Base-by-base conservation (phyloP, 2,113 vertebrate genomes). In the Thunnus maccoyii region DNA sequence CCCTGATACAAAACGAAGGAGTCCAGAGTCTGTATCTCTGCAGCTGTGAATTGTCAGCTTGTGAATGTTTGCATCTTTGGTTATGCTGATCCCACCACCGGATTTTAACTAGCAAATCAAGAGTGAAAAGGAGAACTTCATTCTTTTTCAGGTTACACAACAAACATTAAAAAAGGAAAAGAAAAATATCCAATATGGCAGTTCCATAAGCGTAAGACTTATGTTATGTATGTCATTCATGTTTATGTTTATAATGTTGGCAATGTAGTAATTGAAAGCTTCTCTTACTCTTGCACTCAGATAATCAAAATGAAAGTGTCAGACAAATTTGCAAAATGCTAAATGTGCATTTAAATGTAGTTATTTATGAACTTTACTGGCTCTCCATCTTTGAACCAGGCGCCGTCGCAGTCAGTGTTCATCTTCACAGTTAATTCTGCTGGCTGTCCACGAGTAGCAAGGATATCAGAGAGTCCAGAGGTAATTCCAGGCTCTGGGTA, bases 351-450 rank as follows among this genome's bases (percentile, higher is more conserved):
- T 15, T 10, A 68, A 25, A 0, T 46, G 15, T 27, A 16, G 5
- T 32, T 32, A 36, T 57, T 72, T 2, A 4, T 46, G 0, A 12
- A 17, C 16, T 60, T 78, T 89, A 97, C 97, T 94, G 95, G 89
- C 25, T 95, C 88, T 50, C 95, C 96, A 57, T 97, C 94, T 85
- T 96, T 97, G 74, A 93, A 95, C 96, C 96, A 96, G 72, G 78
- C 16, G 2, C 95, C 95, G 0, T 93, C 90, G 15, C 93, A 76
- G 3, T 95, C 83, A 0, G 47, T 82, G 57, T 86, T 94, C 82
- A 96, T 93, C 20, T 78, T 90, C 56, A 95, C 96, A 15, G 68
- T 91, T 9, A 96, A 87, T 50, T 94, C 82, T 11, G 89, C 89
- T 0, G 89, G 67, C 10, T 94, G 89, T 13, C 95, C 95, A 69